Conservation (phyloP, 2,113 vertebrate genomes). For the Otolemur garnettii region DNA sequence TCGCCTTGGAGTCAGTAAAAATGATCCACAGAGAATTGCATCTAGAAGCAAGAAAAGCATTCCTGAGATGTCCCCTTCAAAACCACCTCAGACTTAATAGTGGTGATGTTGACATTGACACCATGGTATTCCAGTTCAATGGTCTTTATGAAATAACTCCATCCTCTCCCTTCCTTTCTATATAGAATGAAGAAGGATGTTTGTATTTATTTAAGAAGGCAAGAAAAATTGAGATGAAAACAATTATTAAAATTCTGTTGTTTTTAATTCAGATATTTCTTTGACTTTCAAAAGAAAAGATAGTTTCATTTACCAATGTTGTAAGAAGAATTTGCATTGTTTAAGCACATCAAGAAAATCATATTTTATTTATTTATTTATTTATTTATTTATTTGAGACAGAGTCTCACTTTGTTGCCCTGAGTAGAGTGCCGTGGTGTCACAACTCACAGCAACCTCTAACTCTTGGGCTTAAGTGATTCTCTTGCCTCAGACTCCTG, state of each 20-base stretch:
- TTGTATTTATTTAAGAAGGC: not conserved
- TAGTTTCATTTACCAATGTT: slow-evolving; percentile 60
- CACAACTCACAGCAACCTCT: too few species aligned
- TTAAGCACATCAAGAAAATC: slow-evolving; percentile 56
- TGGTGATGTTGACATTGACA: not conserved
- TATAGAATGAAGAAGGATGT: not conserved
- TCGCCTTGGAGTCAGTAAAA: not conserved
- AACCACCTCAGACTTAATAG: not conserved
- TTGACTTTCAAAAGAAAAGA: slow-evolving; percentile 71
- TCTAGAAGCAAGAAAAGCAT: not conserved
- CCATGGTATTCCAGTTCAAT: not conserved
- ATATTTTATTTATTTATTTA: not conserved
- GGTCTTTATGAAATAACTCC: not conserved
- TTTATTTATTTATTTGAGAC: too few species aligned
- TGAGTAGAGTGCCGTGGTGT: too few species aligned
- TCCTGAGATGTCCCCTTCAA: not conserved
- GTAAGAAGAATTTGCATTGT: not conserved
- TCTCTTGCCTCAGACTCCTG: too few species aligned
- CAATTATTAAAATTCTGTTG: not conserved
- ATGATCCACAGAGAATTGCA: not conserved
- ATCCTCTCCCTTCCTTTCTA: not conserved
- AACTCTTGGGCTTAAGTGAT: too few species aligned
- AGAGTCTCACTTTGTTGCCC: too few species aligned
- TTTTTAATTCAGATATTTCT: slow-evolving; percentile 52
- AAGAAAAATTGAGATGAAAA: slow-evolving; percentile 66